phyloP scores from a whole-genome alignment of 2,888 invertebrate species.

The Copidosoma aretas region DNA sequence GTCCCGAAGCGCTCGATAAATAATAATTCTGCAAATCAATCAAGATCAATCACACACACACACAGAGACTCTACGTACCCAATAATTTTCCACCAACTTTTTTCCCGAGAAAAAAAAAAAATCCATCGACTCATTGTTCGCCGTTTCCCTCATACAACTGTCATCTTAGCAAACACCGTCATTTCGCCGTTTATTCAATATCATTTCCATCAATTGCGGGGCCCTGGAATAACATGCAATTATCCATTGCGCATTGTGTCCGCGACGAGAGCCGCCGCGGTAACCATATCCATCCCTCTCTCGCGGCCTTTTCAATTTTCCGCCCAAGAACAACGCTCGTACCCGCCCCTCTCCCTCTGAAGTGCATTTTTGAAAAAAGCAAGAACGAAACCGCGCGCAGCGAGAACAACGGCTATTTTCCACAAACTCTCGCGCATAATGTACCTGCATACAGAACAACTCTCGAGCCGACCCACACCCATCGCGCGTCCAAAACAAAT shows the following conservation, averaged over 20 bases:
- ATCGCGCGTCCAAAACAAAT: constrained; percentile 13
- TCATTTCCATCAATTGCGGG: constrained; percentile 36
- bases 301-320: constrained; percentile 10
- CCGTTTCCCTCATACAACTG: constrained; percentile 25
- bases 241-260: constrained; percentile 26
- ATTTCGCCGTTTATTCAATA: constrained; percentile 32
- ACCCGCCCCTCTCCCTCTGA: background rate
- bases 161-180: constrained; percentile 32
- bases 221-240: constrained; percentile 32
- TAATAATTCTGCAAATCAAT: constrained; percentile 39
- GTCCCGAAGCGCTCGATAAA: constrained; percentile 28
- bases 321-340: constrained; percentile 8
- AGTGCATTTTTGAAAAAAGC: background rate
- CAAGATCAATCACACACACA: constrained; percentile 17
- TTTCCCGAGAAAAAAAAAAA: background rate
- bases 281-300: background rate
- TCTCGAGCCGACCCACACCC: too few relatives aligned
- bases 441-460: too few relatives aligned
- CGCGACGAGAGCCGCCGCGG: background rate
- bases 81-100: constrained; percentile 11
- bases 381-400: constrained; percentile 4
- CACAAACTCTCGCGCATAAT: background rate
- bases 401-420: constrained; percentile 26
- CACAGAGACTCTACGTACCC: background rate
- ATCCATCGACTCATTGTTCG: constrained; percentile 16